phyloP scores from a whole-genome alignment of 2,113 vertebrate species.

The Scortum barcoo region DNA sequence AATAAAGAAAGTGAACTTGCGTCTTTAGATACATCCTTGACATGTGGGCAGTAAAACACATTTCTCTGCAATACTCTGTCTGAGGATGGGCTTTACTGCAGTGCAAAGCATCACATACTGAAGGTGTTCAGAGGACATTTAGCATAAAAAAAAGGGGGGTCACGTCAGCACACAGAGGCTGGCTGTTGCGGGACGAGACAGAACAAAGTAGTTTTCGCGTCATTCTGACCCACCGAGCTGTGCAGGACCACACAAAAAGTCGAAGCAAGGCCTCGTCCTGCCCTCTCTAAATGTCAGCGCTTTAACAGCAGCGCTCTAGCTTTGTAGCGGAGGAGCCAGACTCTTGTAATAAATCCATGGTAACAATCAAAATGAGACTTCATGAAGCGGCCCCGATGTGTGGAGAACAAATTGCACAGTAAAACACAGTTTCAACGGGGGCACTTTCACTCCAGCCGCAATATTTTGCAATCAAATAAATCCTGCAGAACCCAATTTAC shows the following conservation, averaged over 20 bases:
- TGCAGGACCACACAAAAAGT: background rate
- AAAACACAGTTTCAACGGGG: background rate
- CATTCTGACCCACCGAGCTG: slow-evolving; percentile 13
- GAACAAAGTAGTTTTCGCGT: background rate
- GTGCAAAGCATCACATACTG: background rate
- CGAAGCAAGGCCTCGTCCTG: slow-evolving; percentile 8
- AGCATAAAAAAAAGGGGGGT: background rate
- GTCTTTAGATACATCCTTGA: background rate
- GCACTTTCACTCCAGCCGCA: background rate
- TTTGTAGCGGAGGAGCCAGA: background rate
- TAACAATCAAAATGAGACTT: slow-evolving; percentile 34
- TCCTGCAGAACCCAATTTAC: slow-evolving; percentile 60
- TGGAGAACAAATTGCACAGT: background rate
- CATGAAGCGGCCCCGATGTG: background rate
- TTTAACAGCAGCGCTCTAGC: background rate
- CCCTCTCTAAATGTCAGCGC: slow-evolving; percentile 38
- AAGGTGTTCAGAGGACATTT: no score
- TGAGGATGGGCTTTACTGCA: background rate
- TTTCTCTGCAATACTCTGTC: background rate
- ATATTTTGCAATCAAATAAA: slow-evolving; percentile 48
- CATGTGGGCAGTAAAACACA: no score
- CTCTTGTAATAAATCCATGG: slow-evolving; percentile 19
- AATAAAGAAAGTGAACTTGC: no score
- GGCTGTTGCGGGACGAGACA: background rate
- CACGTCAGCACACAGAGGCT: fast-evolving